Evolutionary conservation across 1,140 invertebrate species (phyloP).

Genomic region (Druon quercuslanigerum): DNA sequence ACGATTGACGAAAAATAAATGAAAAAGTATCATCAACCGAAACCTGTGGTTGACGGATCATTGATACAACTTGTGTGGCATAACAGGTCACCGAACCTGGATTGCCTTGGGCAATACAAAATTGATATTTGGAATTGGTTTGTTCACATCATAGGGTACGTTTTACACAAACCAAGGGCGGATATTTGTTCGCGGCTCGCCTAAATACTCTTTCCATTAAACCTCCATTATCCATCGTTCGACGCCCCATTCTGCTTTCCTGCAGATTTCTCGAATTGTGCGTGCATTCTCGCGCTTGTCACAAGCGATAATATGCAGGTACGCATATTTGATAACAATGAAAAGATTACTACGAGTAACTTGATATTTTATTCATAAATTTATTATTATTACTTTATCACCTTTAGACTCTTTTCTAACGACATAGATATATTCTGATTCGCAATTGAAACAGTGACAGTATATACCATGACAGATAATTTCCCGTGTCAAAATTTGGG

Average conservation of each 20-base stretch:
- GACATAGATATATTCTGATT: too few relatives aligned
- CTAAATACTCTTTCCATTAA: constrained; percentile 45
- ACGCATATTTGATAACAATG: too few relatives aligned
- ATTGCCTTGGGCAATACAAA: constrained; percentile 41
- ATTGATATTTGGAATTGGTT: constrained; percentile 54
- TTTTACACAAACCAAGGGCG: constrained; percentile 24
- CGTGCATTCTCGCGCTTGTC: background rate
- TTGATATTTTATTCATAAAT: too few relatives aligned
- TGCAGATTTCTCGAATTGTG: constrained; percentile 5
- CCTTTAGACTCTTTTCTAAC: too few relatives aligned
- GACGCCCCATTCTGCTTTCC: constrained; percentile 27
- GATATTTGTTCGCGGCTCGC: constrained; percentile 21
- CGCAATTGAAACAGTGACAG: too few relatives aligned
- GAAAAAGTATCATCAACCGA: constrained; percentile 32
- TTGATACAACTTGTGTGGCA: constrained; percentile 1
- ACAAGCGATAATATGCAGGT: background rate
- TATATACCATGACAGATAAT: too few relatives aligned
- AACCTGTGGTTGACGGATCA: constrained; percentile 43
- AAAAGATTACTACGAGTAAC: too few relatives aligned
- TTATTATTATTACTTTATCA: too few relatives aligned
- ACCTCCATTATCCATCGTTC: constrained; percentile 40
- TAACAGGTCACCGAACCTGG: constrained; percentile 36
- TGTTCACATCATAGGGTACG: constrained; percentile 15
- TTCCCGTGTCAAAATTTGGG: too few relatives aligned
- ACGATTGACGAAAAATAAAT: constrained; percentile 9